These are phyloP conservation scores for Mythimna albipuncta DNA, from an alignment of 2,888 invertebrate genomes.

Conservation along the genomic window DNA sequence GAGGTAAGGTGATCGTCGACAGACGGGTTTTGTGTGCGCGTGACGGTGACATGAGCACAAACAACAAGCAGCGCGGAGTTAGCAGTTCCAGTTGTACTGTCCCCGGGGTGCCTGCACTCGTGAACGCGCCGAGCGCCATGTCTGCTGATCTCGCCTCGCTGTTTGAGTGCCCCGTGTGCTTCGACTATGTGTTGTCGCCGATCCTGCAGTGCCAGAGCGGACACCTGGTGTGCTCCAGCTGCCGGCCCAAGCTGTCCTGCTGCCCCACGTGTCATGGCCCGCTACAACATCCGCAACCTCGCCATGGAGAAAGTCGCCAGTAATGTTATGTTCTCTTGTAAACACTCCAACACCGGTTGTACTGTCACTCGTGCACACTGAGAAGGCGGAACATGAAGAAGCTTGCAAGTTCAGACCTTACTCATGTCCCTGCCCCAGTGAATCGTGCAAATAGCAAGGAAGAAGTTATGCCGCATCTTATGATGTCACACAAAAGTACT, in stretches of 20 bases:
- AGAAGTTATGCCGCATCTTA: constrained; percentile 99
- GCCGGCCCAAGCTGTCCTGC: constrained; percentile 98
- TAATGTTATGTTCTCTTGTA: constrained; percentile 99
- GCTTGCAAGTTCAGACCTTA: constrained; percentile 99
- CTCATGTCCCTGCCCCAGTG: constrained; percentile 99
- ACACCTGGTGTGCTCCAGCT: constrained; percentile 99
- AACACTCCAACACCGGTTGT: constrained; percentile 99
- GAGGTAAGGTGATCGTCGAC: constrained; percentile 78
- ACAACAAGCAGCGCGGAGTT: constrained; percentile 89
- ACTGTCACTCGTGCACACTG: constrained; percentile 97
- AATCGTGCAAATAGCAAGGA: constrained; percentile 99
- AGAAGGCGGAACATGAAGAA: constrained; percentile 99
- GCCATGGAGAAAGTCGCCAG: constrained; percentile 99
- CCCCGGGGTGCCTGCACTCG: constrained; percentile 88
- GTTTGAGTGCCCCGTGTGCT: constrained; percentile 99
- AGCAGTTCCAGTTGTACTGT: constrained; percentile 90
- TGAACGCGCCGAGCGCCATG: constrained; percentile 92
- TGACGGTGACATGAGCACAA: constrained; percentile 91
- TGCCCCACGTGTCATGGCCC: constrained; percentile 99
- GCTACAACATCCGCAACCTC: constrained; percentile 98
- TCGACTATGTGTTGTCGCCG: constrained; percentile 99
- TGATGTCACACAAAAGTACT: constrained; percentile 99
- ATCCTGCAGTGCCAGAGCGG: constrained; percentile 99
- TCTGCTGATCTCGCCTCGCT: constrained; percentile 97
- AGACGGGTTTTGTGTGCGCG: constrained; percentile 84